Percentiles rank a stretch among this genome's conserved stretches.
Evolutionary conservation across 2,113 vertebrate species (phyloP).

Genomic region (Pan paniscus): DNA sequence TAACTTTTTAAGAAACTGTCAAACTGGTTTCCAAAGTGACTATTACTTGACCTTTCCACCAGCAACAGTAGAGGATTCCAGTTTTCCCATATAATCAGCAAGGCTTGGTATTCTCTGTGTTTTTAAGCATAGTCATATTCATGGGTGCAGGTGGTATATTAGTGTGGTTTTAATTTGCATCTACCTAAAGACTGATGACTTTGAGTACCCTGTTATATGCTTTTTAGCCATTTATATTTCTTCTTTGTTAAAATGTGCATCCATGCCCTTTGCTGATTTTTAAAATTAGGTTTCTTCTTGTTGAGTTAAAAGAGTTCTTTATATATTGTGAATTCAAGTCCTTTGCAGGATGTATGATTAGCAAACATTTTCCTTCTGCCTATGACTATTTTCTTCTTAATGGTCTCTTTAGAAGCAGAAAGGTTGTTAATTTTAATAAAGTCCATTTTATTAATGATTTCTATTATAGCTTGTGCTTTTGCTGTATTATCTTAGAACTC

Average conservation of each 20-base stretch:
- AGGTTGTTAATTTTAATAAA: background rate
- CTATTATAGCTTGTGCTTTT: background rate
- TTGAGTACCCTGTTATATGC: background rate
- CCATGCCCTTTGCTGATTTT: background rate
- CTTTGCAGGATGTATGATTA: background rate
- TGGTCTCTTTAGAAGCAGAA: background rate
- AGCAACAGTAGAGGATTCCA: background rate
- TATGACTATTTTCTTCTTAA: too few relatives aligned
- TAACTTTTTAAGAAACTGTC: too few relatives aligned
- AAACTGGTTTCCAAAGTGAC: too few relatives aligned
- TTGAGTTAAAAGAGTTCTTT: background rate
- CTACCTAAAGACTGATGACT: background rate
- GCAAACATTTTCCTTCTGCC: background rate
- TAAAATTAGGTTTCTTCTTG: background rate
- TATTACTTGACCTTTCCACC: too few relatives aligned
- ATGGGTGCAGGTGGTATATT: background rate
- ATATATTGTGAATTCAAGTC: background rate
- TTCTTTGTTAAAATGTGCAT: background rate
- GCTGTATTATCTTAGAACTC: background rate
- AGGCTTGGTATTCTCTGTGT: background rate
- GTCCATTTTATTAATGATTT: background rate
- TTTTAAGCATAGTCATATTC: background rate
- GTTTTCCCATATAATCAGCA: background rate
- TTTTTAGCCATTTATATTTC: too few relatives aligned
- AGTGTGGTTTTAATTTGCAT: background rate